A percentile compares a stretch with the other conserved stretches of the same genome.
phyloP scores from a whole-genome alignment of 1,140 invertebrate genomes.

The Stegodyphus dumicola region DNA sequence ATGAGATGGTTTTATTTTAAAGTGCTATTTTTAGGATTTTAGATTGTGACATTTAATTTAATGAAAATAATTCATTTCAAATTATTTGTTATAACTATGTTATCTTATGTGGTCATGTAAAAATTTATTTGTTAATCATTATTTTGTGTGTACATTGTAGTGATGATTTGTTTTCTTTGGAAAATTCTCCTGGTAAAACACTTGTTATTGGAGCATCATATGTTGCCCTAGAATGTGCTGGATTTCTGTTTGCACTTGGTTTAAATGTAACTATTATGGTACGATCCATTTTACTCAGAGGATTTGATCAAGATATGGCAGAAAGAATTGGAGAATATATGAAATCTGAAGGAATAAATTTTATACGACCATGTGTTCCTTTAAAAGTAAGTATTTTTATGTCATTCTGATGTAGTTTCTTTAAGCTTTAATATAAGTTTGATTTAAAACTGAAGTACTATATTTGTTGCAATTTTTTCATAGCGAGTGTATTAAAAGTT shows the following conservation, averaged over 20 bases:
- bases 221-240: slow-evolving; percentile 96
- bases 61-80: neutral
- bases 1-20: too few species aligned
- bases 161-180: slow-evolving; percentile 95
- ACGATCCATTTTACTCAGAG: slow-evolving; percentile 90
- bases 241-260: slow-evolving; percentile 87
- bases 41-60: neutral
- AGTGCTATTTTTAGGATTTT: too few species aligned
- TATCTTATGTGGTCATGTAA: slow-evolving; percentile 3
- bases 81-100: neutral
- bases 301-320: slow-evolving; percentile 98
- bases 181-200: slow-evolving; percentile 90
- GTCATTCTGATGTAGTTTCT: neutral
- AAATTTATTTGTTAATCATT: neutral
- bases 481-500: too few species aligned
- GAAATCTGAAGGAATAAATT: slow-evolving; percentile 84
- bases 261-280: slow-evolving; percentile 70
- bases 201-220: slow-evolving; percentile 87
- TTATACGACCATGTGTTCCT: slow-evolving; percentile 83
- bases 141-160: slow-evolving; percentile 69
- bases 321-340: slow-evolving; percentile 85
- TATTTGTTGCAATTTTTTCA: too few species aligned
- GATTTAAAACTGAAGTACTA: too few species aligned
- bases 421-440: neutral
- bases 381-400: slow-evolving; percentile 73